These are phyloP conservation scores for Falcunculus frontatus DNA, from an alignment of 2,113 vertebrate genomes.

Conservation along the genomic window DNA sequence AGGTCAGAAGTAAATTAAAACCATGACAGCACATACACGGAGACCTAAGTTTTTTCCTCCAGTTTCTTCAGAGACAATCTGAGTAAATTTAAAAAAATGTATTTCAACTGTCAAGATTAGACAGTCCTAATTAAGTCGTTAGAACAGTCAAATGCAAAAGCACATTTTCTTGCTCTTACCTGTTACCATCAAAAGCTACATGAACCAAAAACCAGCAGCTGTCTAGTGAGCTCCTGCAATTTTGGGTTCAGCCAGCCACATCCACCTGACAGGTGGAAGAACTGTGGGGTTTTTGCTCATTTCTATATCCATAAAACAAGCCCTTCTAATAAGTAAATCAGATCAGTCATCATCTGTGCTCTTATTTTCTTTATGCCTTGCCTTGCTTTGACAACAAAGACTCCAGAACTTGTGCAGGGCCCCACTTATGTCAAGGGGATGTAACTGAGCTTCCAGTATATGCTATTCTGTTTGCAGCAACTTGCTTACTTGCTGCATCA, in stretches of 20 bases:
- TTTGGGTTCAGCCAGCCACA: neutral
- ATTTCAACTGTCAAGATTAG: neutral
- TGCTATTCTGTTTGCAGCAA: neutral
- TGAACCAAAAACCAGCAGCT: neutral
- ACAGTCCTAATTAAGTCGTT: neutral
- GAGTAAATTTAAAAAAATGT: neutral
- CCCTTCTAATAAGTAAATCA: neutral
- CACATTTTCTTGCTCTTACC: neutral
- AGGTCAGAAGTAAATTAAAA: neutral
- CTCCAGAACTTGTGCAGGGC: neutral
- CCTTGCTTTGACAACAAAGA: neutral
- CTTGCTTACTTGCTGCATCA: neutral
- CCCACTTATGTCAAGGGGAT: neutral
- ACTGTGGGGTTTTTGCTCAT: neutral
- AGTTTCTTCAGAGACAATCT: neutral
- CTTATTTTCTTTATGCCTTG: neutral
- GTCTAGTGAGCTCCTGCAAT: neutral
- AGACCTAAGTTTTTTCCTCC: neutral
- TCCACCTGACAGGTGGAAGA: neutral
- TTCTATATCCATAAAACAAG: neutral
- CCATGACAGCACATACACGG: neutral
- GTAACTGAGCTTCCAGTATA: neutral
- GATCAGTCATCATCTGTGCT: neutral
- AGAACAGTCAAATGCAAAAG: neutral
- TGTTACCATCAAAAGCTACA: neutral